phyloP scores from a whole-genome alignment of 2,888 invertebrate genomes.

The Pachydiplax longipennis region DNA sequence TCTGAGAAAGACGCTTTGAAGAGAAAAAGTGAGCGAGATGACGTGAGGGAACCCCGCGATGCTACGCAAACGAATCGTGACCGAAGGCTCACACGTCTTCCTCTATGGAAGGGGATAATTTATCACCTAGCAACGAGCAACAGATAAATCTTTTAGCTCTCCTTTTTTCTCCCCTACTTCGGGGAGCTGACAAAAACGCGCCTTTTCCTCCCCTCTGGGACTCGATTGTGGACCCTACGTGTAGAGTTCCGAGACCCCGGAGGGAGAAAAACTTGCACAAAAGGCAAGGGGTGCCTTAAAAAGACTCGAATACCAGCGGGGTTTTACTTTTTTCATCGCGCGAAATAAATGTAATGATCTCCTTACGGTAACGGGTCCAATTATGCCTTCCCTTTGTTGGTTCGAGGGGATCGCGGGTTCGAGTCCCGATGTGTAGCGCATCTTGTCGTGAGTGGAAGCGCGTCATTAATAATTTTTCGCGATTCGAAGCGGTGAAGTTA shows the following conservation, averaged over 20 bases:
- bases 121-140: conserved; percentile 32
- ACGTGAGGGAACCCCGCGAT: neutral
- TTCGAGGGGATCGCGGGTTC: neutral
- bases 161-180: neutral
- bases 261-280: neutral
- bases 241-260: neutral
- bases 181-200: neutral
- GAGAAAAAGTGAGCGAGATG: neutral
- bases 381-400: neutral
- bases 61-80: conserved; percentile 17
- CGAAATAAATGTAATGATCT: neutral
- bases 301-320: no score
- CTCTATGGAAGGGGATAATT: conserved; percentile 12
- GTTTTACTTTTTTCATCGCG: neutral
- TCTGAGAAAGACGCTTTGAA: neutral
- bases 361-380: neutral
- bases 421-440: neutral
- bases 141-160: conserved; percentile 7
- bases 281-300: no score
- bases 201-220: neutral
- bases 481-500: neutral
- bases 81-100: neutral
- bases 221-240: neutral
- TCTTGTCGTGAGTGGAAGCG: no score
- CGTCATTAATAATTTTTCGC: neutral